Evolutionary conservation across 1,140 invertebrate genomes (phyloP), one percentile per base, ranked within the genome.

Genomic region (Anagrus nilaparvatae): DNA sequence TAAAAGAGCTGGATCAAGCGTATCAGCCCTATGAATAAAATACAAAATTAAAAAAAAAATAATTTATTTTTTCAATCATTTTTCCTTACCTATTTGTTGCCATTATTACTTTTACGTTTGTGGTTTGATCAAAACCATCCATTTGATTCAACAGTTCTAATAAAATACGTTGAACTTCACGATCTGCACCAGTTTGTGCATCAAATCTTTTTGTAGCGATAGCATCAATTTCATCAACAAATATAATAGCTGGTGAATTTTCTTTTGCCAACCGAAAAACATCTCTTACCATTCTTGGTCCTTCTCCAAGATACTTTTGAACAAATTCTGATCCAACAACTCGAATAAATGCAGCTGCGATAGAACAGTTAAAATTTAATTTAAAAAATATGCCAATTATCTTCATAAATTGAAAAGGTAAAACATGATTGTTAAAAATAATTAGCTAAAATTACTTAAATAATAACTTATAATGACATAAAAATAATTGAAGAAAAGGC

Each of bases 91-190:
- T 77, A 61, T 99, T 99, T 1, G 97, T 99, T 3, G 97, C 97
- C 97, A 99, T 99, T 30, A 99, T 99, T 12, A 99, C 95, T 75
- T 99, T 99, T 13, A 99, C 96, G 74, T 99, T 99, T 14, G 96
- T 97, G 3, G 93, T 97, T 69, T 99, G 95, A 75, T 99, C 96
- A 70, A 99, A 99, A 37, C 97, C 97, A 72, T 99, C 97, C 96
- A 99, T 99, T 71, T 99, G 97, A 73, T 99, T 99, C 0, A 99
- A 71, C 9, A 99, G 71, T 60, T 99, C 97, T 4, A 99, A 70
- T 3, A 99, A 67, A 68, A 99, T 99, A 69, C 97, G 80, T 65
- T 99, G 97, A 0, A 99, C 97, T 70, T 99, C 96, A 53, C 97
- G 77, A 76, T 99, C 97, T 43, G 96, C 96, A 55, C 95, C 95